Conservation (phyloP, 2,888 invertebrate genomes). For the Amiota minor region DNA sequence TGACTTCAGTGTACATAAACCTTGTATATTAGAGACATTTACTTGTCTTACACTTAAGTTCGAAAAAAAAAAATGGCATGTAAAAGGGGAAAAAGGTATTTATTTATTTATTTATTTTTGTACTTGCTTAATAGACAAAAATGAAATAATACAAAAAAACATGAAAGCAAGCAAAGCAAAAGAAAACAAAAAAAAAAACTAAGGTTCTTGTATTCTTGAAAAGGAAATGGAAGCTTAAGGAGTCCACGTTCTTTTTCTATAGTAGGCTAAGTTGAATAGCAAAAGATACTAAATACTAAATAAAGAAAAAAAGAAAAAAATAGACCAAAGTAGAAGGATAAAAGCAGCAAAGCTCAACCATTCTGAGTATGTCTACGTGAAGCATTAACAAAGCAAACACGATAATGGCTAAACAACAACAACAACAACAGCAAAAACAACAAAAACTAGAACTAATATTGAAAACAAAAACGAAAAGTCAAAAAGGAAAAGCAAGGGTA, state of each 20-base stretch:
- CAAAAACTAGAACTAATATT: background rate
- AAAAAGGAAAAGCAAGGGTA: background rate
- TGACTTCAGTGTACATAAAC: background rate
- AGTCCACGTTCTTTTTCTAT: too few species aligned
- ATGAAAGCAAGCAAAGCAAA: conserved; percentile 41
- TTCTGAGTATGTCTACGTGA: conserved; percentile 10
- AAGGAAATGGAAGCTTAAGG: too few species aligned
- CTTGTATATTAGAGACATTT: background rate
- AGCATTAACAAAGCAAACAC: conserved; percentile 18
- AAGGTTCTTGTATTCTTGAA: background rate
- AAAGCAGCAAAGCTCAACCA: background rate
- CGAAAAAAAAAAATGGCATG: too few species aligned
- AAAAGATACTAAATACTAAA: too few species aligned
- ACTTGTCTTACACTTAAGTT: background rate
- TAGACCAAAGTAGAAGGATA: conserved; percentile 42
- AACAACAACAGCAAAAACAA: conserved; percentile 11
- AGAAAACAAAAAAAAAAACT: conserved; percentile 35
- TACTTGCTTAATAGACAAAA: conserved; percentile 65
- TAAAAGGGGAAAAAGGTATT: conserved; percentile 9
- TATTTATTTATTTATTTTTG: background rate
- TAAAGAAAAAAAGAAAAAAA: conserved; percentile 48
- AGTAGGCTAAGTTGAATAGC: too few species aligned
- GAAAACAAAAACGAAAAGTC: conserved; percentile 19
- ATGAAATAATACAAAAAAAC: conserved; percentile 63
- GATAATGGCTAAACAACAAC: conserved; percentile 7